Conservation (phyloP, 2,797 vertebrate species). For the Chaunax sp. region DNA sequence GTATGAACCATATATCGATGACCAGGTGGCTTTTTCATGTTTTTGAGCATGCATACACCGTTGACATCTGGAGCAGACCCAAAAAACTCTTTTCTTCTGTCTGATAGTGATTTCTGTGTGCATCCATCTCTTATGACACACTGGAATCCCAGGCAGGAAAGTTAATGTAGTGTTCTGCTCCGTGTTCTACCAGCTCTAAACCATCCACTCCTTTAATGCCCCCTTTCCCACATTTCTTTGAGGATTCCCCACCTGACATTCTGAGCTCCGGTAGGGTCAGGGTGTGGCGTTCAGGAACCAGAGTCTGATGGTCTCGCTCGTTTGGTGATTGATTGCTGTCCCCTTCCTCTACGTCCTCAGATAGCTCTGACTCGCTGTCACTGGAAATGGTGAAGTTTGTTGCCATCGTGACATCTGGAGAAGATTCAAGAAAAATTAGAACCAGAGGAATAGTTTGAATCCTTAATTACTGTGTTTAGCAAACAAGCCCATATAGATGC, state of each 20-base stretch:
- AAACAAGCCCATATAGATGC: not conserved
- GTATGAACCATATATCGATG: no score
- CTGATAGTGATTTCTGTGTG: not conserved
- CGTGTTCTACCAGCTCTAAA: not conserved
- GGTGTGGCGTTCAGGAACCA: not conserved
- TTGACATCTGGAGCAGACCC: not conserved
- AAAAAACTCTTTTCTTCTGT: not conserved
- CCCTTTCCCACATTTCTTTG: not conserved
- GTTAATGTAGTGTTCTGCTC: no score
- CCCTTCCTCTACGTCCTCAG: slow-evolving; percentile 73
- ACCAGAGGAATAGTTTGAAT: not conserved
- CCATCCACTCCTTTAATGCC: not conserved
- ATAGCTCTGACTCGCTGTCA: slow-evolving; percentile 81
- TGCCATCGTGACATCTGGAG: slow-evolving; percentile 80
- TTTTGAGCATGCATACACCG: not conserved
- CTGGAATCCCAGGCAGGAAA: no score
- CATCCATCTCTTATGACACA: not conserved
- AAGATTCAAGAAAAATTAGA: not conserved
- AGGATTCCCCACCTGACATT: slow-evolving; percentile 50
- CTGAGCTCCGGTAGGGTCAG: slow-evolving; percentile 57
- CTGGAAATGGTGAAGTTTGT: slow-evolving; percentile 77
- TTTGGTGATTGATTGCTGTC: slow-evolving; percentile 21
- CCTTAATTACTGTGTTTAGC: not conserved
- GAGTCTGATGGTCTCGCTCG: not conserved
- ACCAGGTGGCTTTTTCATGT: no score